Conservation (phyloP, 1,140 invertebrate genomes). For the Caenorhabditis inopinata region DNA sequence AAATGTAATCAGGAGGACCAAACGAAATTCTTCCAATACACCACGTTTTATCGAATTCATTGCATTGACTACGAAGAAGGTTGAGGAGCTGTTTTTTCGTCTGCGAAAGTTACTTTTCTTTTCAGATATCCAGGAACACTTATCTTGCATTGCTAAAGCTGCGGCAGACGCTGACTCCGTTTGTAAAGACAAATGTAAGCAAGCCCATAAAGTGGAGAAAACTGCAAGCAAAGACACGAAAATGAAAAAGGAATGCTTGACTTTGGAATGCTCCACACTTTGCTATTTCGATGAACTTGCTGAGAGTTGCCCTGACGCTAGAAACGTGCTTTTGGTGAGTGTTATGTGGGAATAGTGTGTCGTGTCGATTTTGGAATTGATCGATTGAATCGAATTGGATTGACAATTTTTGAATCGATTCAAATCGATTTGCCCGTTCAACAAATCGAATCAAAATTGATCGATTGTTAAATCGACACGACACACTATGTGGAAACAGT, state of each 20-base stretch:
- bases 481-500: no score
- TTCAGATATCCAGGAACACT: conserved; percentile 57
- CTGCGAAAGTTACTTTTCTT: neutral
- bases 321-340: conserved; percentile 55
- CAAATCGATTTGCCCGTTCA: no score
- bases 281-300: conserved; percentile 60
- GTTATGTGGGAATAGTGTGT: no score
- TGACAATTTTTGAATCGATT: no score
- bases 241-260: conserved; percentile 58
- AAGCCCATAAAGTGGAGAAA: conserved; percentile 51
- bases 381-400: no score
- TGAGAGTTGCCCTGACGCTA: conserved; percentile 52
- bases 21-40: conserved; percentile 57
- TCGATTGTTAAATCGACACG: no score
- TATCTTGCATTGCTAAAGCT: conserved; percentile 53
- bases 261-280: conserved; percentile 58
- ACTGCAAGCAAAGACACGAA: conserved; percentile 50
- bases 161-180: conserved; percentile 37
- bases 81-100: neutral
- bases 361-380: no score
- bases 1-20: conserved; percentile 53
- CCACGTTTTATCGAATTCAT: conserved; percentile 61
- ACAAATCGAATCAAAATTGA: no score
- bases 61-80: conserved; percentile 62
- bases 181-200: conserved; percentile 39